Percentiles rank a stretch among this genome's conserved stretches.
These are phyloP conservation scores for Stramonita haemastoma DNA, from an alignment of 2,888 invertebrate species.

Conservation along the genomic window DNA sequence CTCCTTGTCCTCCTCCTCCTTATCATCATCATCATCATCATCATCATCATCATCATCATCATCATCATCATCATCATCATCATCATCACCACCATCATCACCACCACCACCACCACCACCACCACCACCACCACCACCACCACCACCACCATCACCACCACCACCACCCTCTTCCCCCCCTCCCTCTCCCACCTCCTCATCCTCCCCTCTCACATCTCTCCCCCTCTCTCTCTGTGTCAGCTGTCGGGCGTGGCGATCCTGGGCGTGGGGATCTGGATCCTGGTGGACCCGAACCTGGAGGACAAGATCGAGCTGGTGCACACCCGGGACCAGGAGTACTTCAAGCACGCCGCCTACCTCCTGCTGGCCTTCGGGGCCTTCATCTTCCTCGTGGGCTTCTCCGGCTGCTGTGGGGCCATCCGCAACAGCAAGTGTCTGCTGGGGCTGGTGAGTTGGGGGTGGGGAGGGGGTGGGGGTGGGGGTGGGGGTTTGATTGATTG, in stretches of 20 bases:
- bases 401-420: conserved; percentile 81
- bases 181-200: not conserved
- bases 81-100: too few relatives aligned
- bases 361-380: conserved; percentile 80
- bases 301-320: conserved; percentile 79
- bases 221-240: conserved; percentile 70
- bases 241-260: conserved; percentile 81
- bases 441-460: conserved; percentile 75
- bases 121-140: too few relatives aligned
- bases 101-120: too few relatives aligned
- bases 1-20: too few relatives aligned
- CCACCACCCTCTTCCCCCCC: not conserved
- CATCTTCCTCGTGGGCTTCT: conserved; percentile 80
- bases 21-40: too few relatives aligned
- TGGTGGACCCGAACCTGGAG: conserved; percentile 80
- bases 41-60: too few relatives aligned
- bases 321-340: conserved; percentile 69
- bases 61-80: too few relatives aligned
- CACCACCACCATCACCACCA: not conserved
- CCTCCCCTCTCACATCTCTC: not conserved
- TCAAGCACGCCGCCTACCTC: conserved; percentile 78
- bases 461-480: not conserved
- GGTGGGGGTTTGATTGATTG: too few relatives aligned
- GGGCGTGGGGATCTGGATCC: conserved; percentile 80
- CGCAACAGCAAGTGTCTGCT: conserved; percentile 79